Base-by-base conservation (phyloP, 2,113 vertebrate genomes). In the Laterallus jamaicensis region DNA sequence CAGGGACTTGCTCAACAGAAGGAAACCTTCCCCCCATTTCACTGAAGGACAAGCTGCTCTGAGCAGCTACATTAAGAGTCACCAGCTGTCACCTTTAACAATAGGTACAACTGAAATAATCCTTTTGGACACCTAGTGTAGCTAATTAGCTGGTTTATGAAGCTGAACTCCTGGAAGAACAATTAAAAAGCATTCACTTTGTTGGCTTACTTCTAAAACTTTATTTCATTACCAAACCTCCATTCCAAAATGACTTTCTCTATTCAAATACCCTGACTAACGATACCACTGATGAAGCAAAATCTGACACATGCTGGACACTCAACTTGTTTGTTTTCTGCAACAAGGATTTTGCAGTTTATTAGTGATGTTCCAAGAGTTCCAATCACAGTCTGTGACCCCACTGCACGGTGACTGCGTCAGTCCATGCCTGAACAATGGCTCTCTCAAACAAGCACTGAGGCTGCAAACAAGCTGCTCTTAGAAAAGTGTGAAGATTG, bases 271-370 rank as follows among this genome's bases (percentile, higher is more conserved):
- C 60, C 44, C 39, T 56, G 28, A 20, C 31, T 55, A 67, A 82
- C 18, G n/a, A 77, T 24, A 49, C 12, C 47, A 31, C 6, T 4
- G 2, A 55, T 31, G 32, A 74, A 55, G 20, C 10, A n/a, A 52
- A 35, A 22, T 26, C 40, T 58, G 66, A 63, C 66, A 73, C 35
- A 29, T 5, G 54, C 47, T 24, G 37, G 47, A 42, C 40, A 54
- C 32, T 67, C 64, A 19, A 32, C 32, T 31, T 11, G 16, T 50
- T 28, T 11, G 3, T 42, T 31, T n/a, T 11, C 35, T 1, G 0
- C 66, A 71, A 31, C 21, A 44, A 62, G 28, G 47, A 50, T 26
- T 71, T 10, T 37, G 35, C 40, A 35, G 78, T 35, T 78, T 14
- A 52, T 68, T 44, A 67, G 40, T 8, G n/a, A 62, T 0, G 4